Percentiles rank a stretch among this genome's conserved stretches.
These are phyloP conservation scores for Megalurothrips usitatus DNA, from an alignment of 2,888 invertebrate species.

Conservation along the genomic window DNA sequence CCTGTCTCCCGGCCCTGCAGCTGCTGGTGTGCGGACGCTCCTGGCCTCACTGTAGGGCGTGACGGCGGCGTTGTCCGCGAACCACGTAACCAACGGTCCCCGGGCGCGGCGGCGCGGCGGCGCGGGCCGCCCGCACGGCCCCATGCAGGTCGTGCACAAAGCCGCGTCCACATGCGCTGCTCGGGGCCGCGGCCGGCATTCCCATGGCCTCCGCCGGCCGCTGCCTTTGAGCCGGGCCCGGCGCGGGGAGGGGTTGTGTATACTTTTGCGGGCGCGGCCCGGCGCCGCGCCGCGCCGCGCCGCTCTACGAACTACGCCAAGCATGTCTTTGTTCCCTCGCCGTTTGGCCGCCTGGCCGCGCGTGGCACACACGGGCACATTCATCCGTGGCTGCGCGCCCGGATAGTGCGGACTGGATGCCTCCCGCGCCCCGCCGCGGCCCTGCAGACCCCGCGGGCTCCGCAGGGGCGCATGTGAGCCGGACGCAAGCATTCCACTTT, in stretches of 20 bases:
- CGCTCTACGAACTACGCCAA: background rate
- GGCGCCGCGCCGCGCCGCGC: background rate
- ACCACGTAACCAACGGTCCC: too few relatives aligned
- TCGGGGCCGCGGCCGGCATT: background rate
- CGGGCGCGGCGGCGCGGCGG: too few relatives aligned
- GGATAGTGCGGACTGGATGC: background rate
- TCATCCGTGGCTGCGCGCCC: background rate
- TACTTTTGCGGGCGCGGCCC: background rate
- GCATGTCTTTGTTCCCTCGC: conserved; percentile 5
- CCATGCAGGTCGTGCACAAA: too few relatives aligned
- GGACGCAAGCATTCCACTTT: too few relatives aligned
- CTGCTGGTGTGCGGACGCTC: too few relatives aligned
- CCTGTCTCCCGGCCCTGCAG: too few relatives aligned
- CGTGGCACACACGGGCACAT: background rate
- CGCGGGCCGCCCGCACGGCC: too few relatives aligned
- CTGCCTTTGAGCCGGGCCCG: background rate
- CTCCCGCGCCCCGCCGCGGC: background rate
- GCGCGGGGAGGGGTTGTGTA: background rate
- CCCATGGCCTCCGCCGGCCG: background rate
- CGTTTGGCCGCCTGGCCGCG: too few relatives aligned
- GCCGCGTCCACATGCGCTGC: background rate
- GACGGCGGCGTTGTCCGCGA: too few relatives aligned
- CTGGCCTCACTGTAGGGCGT: too few relatives aligned
- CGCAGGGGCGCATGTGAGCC: too few relatives aligned
- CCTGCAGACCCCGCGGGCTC: too few relatives aligned